Percentiles rank a stretch among this genome's conserved stretches.
These are phyloP conservation scores for Taenaris catops DNA, from an alignment of 2,888 invertebrate species.

Conservation along the genomic window DNA sequence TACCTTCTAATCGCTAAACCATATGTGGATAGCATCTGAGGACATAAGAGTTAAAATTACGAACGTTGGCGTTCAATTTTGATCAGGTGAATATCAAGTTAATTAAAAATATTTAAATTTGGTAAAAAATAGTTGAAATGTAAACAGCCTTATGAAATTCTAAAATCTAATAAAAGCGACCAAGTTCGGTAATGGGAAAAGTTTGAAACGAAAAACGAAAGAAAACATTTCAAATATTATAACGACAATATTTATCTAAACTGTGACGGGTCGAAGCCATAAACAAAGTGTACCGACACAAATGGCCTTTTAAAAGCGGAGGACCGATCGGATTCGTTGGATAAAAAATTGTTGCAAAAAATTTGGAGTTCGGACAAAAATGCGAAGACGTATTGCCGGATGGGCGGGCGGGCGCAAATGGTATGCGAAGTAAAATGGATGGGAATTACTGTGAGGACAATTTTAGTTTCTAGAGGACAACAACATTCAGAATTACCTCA, in stretches of 20 bases:
- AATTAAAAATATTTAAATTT: too few relatives aligned
- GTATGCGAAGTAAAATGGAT: constrained; percentile 28
- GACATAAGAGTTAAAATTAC: too few relatives aligned
- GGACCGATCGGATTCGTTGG: constrained; percentile 38
- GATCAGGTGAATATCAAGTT: too few relatives aligned
- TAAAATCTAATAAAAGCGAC: too few relatives aligned
- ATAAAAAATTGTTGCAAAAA: constrained; percentile 33
- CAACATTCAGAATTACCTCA: too few relatives aligned
- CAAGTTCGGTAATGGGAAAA: constrained; percentile 2
- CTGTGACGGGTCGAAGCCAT: constrained; percentile 32
- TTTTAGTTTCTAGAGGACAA: constrained; percentile 7
- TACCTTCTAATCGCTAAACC: too few relatives aligned
- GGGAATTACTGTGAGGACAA: constrained; percentile 19
- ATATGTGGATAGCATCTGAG: too few relatives aligned
- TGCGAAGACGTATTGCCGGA: constrained; percentile 31
- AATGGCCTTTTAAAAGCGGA: constrained; percentile 48
- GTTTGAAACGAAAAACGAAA: background rate
- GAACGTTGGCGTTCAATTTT: too few relatives aligned
- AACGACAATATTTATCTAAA: constrained; percentile 24
- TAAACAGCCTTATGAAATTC: too few relatives aligned
- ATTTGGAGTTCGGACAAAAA: constrained; percentile 29
- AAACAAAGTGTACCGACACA: constrained; percentile 48
- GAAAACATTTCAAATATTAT: constrained; percentile 7
- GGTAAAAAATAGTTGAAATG: too few relatives aligned
- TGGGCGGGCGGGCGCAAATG: constrained; percentile 30